A percentile compares a stretch with the other conserved stretches of the same genome.
Evolutionary conservation across 2,888 invertebrate genomes (phyloP).

Genomic region (Papilio gigon): DNA sequence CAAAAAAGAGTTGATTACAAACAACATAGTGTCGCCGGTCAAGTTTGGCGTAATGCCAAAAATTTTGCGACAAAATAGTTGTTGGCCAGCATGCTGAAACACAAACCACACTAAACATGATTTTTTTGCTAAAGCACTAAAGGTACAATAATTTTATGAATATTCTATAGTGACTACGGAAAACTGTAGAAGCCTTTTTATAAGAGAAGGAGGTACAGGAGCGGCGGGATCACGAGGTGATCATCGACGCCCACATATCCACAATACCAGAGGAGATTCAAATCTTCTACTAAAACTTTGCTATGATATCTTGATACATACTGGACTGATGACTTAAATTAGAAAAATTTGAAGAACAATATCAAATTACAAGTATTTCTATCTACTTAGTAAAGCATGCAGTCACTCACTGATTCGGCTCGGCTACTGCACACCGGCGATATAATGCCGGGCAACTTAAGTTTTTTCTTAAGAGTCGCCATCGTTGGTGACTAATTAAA

Average conservation of each 20-base stretch:
- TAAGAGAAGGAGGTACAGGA: too few species aligned
- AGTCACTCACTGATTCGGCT: background rate
- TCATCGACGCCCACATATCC: too few species aligned
- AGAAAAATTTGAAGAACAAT: background rate
- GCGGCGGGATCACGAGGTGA: too few species aligned
- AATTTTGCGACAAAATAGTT: background rate
- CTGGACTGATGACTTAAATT: background rate
- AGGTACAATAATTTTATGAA: background rate
- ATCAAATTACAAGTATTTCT: background rate
- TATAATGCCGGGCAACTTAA: background rate
- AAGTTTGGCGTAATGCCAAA: background rate
- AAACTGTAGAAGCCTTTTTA: too few species aligned
- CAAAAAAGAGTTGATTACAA: constrained; percentile 1
- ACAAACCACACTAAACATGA: background rate
- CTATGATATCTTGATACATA: too few species aligned
- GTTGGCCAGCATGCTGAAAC: background rate
- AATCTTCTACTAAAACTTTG: too few species aligned
- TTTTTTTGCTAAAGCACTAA: background rate
- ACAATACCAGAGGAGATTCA: too few species aligned
- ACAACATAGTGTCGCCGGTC: background rate
- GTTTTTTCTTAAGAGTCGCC: background rate
- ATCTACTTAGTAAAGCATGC: background rate
- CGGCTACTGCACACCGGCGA: constrained; percentile 6
- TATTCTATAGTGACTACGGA: background rate
- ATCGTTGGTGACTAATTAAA: background rate